Evolutionary conservation across 2,113 vertebrate species (phyloP), one percentile per base, ranked within the genome.

Genomic region (Dunckerocampus dactyliophorus): DNA sequence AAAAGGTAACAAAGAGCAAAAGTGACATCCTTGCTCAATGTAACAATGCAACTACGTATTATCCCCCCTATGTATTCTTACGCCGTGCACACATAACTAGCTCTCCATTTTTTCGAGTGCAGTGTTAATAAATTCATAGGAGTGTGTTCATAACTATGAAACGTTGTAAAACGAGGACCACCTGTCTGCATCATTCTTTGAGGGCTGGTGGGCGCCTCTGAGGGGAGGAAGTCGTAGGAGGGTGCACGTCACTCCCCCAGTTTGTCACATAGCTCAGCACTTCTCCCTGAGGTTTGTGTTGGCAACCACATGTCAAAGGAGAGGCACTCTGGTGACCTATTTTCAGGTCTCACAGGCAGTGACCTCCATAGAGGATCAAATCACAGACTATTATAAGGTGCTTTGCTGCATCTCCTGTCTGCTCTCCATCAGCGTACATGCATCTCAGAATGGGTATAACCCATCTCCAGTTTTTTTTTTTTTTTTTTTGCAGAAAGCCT

Each of bases 131-230:
- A 34, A 14, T 43, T 13, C 13, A 43, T 14, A 14, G 39, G 39
- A 43, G 39, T 43, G 39, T 14, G 39, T 43, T 43, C 39, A 2
- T 43, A 14, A 43, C 39, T 12, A 43, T 5, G 0, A 43, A 43
- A 43, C 13, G 5, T 43, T 14, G 39, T 43, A 14, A 43, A 14
- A 43, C 39, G 3, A 43, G 39, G 13, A 43, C 3, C 11, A 14
- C 39, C 39, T 43, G 1, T 13, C 11, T 14, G 37, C 37, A 39
- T 39, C 22, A 28, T 52, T 2, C 14, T 28, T 1, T 13, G 71
- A 81, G 77, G 84, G 84, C 43, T 2, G 67, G 76, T 50, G 77
- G 69, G 80, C 48, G 74, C 67, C 74, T 75, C 74, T 79, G 77
- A 60, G 83, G 75, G 76, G 75, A 76, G 63, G 51, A 73, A 69